Conservation (phyloP, 2,888 invertebrate genomes). For the Cabera pusaria region DNA sequence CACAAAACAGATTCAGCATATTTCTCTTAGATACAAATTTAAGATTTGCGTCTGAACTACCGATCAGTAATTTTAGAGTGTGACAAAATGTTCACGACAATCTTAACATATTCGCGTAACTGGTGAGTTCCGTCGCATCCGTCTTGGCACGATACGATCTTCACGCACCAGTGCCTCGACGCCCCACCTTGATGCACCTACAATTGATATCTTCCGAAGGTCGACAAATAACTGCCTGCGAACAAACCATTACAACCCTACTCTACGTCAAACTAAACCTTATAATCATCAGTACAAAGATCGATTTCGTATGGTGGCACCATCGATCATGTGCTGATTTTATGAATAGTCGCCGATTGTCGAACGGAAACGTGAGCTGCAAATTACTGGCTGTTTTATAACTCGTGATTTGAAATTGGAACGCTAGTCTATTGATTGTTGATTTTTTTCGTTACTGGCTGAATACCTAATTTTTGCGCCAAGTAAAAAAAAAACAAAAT, state of each 20-base stretch:
- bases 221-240: conserved; percentile 65
- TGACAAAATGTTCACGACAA: no score
- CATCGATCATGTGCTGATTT: conserved; percentile 44
- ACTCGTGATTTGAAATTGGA: conserved; percentile 29
- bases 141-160: conserved; percentile 61
- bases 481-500: no score
- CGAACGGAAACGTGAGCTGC: conserved; percentile 51
- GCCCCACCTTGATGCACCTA: conserved; percentile 52
- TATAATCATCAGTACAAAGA: conserved; percentile 6
- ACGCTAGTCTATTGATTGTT: conserved; percentile 24
- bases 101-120: no score
- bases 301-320: conserved; percentile 1
- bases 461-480: no score
- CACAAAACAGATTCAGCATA: no score
- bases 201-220: conserved; percentile 81
- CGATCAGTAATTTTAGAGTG: no score
- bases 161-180: conserved; percentile 54
- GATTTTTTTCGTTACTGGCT: conserved; percentile 17
- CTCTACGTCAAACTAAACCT: conserved; percentile 1
- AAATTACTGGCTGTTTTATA: conserved; percentile 42
- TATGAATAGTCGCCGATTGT: conserved; percentile 60
- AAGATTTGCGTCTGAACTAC: no score
- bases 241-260: conserved; percentile 24
- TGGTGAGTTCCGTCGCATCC: conserved; percentile 44
- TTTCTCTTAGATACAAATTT: no score